Evolutionary conservation across 53 echinoderm and acorn worm species (phyloP).

Genomic region (Echinarachnius parma): DNA sequence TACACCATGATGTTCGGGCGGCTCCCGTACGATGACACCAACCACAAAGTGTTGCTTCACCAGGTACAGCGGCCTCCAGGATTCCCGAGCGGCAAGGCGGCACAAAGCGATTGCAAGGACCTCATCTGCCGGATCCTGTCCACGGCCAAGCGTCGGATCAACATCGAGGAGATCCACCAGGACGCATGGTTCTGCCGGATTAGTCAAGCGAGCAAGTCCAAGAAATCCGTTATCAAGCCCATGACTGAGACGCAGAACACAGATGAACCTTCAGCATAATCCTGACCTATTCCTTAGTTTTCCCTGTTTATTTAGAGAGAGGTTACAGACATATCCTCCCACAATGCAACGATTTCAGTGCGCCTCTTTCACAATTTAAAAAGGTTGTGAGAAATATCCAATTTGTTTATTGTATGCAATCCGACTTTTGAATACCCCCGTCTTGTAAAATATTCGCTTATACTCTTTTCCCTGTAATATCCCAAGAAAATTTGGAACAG

Average conservation of each 20-base stretch:
- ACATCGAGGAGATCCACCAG: slow-evolving; percentile 79
- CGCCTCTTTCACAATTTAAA: too few relatives aligned
- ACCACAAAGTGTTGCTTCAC: slow-evolving; percentile 82
- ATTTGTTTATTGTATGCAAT: too few relatives aligned
- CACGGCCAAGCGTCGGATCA: slow-evolving; percentile 81
- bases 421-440: too few relatives aligned
- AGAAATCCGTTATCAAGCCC: slow-evolving; percentile 38
- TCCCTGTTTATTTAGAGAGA: too few relatives aligned
- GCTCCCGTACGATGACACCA: slow-evolving; percentile 95
- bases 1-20: slow-evolving; percentile 95
- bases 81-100: slow-evolving; percentile 67
- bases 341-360: too few relatives aligned
- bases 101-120: slow-evolving; percentile 77
- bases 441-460: too few relatives aligned
- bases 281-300: too few relatives aligned
- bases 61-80: slow-evolving; percentile 87
- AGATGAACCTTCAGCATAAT: too few relatives aligned
- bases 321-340: too few relatives aligned
- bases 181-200: slow-evolving; percentile 68
- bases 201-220: slow-evolving; percentile 33
- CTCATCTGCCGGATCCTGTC: slow-evolving; percentile 81
- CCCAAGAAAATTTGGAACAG: too few relatives aligned
- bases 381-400: too few relatives aligned
- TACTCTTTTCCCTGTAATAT: too few relatives aligned
- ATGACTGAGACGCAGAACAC: slow-evolving; percentile 15